These are phyloP conservation scores for Ciconia boyciana DNA, from an alignment of 2,113 vertebrate genomes.

Conservation along the genomic window DNA sequence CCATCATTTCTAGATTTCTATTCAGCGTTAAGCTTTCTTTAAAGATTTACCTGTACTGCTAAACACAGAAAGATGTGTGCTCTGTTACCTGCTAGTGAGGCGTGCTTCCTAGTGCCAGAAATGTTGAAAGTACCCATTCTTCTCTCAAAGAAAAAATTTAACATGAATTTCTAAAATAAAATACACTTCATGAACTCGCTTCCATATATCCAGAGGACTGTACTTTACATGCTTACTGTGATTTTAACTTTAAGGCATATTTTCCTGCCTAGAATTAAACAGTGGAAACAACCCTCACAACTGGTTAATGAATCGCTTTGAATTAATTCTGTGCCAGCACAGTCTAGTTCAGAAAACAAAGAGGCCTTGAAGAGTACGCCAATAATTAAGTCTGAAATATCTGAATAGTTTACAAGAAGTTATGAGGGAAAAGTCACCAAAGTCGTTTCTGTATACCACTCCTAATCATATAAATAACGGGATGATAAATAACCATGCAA, in stretches of 20 bases:
- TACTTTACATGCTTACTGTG: not conserved
- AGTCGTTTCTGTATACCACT: not conserved
- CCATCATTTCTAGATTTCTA: not conserved
- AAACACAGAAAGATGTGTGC: rapidly evolving
- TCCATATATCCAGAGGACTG: not conserved
- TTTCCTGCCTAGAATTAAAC: not conserved
- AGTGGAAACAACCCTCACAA: not conserved
- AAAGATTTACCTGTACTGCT: not conserved
- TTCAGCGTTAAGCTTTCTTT: not conserved
- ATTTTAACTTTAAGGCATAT: not conserved
- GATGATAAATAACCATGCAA: not conserved
- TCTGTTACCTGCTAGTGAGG: not conserved
- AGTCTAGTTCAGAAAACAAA: constrained; percentile 11
- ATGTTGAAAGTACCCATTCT: not conserved
- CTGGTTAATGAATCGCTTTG: not conserved
- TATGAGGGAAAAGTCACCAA: not conserved
- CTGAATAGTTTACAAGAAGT: not conserved
- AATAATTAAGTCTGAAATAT: not conserved
- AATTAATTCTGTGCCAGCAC: not conserved
- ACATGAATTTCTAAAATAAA: not conserved
- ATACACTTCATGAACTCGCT: not conserved
- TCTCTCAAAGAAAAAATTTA: not conserved
- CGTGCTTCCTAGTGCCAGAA: not conserved
- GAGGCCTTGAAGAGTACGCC: not conserved
- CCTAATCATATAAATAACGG: not conserved